phyloP scores from a whole-genome alignment of 2,888 invertebrate genomes.

The Papilio elwesi region DNA sequence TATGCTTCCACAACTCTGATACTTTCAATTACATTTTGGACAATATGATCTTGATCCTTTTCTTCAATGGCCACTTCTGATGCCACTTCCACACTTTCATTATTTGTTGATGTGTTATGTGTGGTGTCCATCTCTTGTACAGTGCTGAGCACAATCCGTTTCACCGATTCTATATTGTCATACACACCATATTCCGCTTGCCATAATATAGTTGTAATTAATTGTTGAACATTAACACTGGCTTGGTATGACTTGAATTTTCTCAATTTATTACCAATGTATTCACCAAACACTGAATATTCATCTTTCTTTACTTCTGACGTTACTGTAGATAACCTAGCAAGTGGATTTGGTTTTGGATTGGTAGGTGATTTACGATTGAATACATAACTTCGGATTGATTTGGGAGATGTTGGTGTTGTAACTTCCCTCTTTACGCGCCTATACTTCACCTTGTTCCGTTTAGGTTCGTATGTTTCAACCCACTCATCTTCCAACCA shows the following conservation, averaged over 20 bases:
- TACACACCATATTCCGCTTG: slow-evolving; percentile 77
- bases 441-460: slow-evolving; percentile 61
- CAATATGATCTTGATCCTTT: slow-evolving; percentile 23
- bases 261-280: slow-evolving; percentile 74
- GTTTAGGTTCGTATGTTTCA: slow-evolving; percentile 64
- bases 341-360: slow-evolving; percentile 52
- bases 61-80: slow-evolving; percentile 13
- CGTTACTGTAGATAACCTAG: slow-evolving; percentile 21
- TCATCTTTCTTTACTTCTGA: slow-evolving; percentile 60
- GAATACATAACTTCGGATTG: slow-evolving; percentile 39
- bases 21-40: slow-evolving; percentile 15
- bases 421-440: slow-evolving; percentile 70
- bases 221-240: slow-evolving; percentile 72
- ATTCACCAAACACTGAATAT: slow-evolving; percentile 74
- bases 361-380: slow-evolving; percentile 43
- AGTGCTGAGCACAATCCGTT: slow-evolving; percentile 65
- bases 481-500: slow-evolving; percentile 76
- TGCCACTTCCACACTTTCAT: not conserved
- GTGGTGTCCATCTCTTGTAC: slow-evolving; percentile 51
- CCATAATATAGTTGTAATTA: slow-evolving; percentile 77
- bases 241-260: slow-evolving; percentile 67
- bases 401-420: slow-evolving; percentile 55
- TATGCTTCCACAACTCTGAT: slow-evolving; percentile 23
- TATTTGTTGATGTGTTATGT: slow-evolving; percentile 1
- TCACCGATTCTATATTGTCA: slow-evolving; percentile 72